phyloP scores from a whole-genome alignment of 2,113 vertebrate species.

The Girardinichthys multiradiatus region DNA sequence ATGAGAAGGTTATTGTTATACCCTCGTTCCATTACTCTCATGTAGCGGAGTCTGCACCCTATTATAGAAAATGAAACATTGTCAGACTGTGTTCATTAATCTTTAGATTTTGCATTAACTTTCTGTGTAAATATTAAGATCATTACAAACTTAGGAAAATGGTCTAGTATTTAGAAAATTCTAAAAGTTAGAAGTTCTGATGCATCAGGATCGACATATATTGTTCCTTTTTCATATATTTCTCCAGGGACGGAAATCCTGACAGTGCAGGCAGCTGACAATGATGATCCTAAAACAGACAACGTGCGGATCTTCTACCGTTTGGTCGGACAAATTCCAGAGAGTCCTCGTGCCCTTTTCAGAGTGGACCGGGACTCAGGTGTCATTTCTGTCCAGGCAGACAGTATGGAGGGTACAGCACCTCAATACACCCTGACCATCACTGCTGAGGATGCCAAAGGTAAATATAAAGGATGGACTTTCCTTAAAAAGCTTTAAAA shows the following conservation, averaged over 20 bases:
- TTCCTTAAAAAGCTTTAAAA: too few species aligned
- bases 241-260: conserved; percentile 80
- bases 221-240: conserved; percentile 10
- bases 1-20: conserved; percentile 38
- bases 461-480: conserved; percentile 41
- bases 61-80: not conserved
- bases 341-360: conserved; percentile 80
- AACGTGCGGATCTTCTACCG: conserved; percentile 79
- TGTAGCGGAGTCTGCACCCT: conserved; percentile 1
- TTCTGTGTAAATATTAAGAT: too few species aligned
- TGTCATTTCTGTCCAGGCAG: conserved; percentile 76
- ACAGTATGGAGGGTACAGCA: conserved; percentile 69
- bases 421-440: conserved; percentile 76
- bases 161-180: too few species aligned
- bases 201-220: not conserved
- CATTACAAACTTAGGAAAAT: too few species aligned
- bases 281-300: conserved; percentile 80
- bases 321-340: conserved; percentile 77
- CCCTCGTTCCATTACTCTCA: not conserved
- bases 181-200: not conserved
- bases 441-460: conserved; percentile 81
- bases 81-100: not conserved
- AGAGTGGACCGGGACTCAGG: conserved; percentile 73
- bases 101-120: too few species aligned
- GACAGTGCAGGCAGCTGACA: conserved; percentile 79